Base-by-base conservation (phyloP, 2,888 invertebrate species). In the Tetragnatha montana region DNA sequence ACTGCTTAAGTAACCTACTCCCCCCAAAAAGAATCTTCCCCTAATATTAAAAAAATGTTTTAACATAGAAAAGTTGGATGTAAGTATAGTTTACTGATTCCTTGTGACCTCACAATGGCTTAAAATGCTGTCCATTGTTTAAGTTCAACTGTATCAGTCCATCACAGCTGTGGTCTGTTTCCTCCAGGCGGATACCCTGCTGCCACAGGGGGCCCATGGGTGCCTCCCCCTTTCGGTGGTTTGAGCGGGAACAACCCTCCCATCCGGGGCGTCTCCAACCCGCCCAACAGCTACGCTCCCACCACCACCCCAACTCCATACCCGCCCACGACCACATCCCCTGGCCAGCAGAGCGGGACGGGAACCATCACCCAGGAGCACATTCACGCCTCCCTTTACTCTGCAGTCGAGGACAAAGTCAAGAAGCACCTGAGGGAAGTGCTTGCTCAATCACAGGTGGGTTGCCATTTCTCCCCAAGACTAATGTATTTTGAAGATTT, bases 361-460 rank as follows among this genome's bases (percentile, higher is more conserved):
- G 97, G 97, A 22, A 97, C 97, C n/a, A 98, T 98, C 88, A 97
- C 98, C 79, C 98, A 98, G 92, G 98, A 98, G 93, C 98, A 99
- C 93, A 97, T 99, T 91, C 96, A 97, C 93, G 97, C 97, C 49
- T 99, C 99, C 0, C 94, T 99, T 35, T 94, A 98, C 21, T 98
- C 98, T 87, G 99, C 99, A 47, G 97, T 99, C 0, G 98, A 98
- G 94, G 99, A 99, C 93, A 98, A 98, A 94, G 94, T 99, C 92
- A 95, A 96, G 92, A 94, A 98, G 91, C 95, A 97, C 91, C 95
- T 99, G 92, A 96, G 96, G 92, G 99, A 99, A 93, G 96, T 97
- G 92, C 96, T 97, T 91, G 97, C 97, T 92, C 98, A 98, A 93
- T 96, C 96, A 91, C 97, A 97, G 94, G 94, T 94, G 88, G 86